phyloP scores from a whole-genome alignment of 2,113 vertebrate genomes.

The Podarcis muralis region DNA sequence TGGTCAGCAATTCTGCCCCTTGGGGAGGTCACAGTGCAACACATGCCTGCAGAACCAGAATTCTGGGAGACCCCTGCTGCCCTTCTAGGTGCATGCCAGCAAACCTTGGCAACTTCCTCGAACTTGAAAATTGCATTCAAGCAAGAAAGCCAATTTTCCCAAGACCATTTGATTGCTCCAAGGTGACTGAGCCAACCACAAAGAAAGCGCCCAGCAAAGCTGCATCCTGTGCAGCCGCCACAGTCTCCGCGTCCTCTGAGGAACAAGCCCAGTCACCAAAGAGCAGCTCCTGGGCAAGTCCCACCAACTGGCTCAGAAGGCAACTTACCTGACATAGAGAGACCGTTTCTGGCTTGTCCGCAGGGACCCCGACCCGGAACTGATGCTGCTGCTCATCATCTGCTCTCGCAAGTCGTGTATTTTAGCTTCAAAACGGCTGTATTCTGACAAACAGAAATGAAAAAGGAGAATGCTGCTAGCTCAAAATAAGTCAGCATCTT shows the following conservation, averaged over 20 bases:
- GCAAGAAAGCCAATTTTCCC: background rate
- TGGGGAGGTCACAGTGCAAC: background rate
- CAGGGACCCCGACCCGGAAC: conserved; percentile 89
- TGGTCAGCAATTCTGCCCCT: background rate
- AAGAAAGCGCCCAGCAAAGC: background rate
- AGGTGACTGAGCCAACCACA: background rate
- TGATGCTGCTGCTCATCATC: conserved; percentile 96
- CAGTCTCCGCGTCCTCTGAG: background rate
- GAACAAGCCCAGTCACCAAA: background rate
- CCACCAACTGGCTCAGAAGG: background rate
- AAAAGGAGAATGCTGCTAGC: background rate
- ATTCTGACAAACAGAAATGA: conserved; percentile 67
- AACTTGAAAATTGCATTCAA: background rate
- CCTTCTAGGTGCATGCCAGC: background rate
- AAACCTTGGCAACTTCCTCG: background rate
- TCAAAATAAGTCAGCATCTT: background rate
- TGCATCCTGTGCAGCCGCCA: background rate
- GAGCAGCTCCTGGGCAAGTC: background rate
- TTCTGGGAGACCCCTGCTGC: background rate
- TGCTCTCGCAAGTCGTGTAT: conserved; percentile 92
- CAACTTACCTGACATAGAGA: conserved; percentile 86
- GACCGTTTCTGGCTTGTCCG: conserved; percentile 91
- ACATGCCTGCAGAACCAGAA: background rate
- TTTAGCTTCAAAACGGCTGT: conserved; percentile 91
- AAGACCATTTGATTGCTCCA: background rate